Base-by-base conservation (phyloP, 2,797 vertebrate species). In the Argya squamiceps region DNA sequence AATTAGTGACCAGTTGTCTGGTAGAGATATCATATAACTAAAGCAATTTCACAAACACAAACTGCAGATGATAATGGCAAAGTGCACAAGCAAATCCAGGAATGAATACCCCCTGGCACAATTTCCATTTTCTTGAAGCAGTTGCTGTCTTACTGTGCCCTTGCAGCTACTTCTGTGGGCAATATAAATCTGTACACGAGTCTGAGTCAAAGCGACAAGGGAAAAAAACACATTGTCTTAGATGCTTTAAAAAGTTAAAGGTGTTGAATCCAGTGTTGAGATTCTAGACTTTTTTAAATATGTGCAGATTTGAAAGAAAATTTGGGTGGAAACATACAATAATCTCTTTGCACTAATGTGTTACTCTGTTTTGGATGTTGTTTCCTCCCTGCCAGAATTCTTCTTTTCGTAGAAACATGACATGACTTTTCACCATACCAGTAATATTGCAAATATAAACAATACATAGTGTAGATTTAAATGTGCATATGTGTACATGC, bases 311-410 rank as follows among this genome's bases (percentile, higher is more conserved):
- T 88, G 23, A 70, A 86, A 55, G 26, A 32, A 58, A 50, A 13
- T 43, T 85, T 55, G 70, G 5, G 67, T 47, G 16, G 9, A 75
- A 86, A 69, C 17, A 62, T 17, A 15, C 1, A 49, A 65, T 44
- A 83, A 9, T 18, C 2, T 60, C 6, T 84, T 67, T 46, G 16
- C 18, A 37, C 12, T 41, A 26, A 7, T 44, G 12, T 26, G 12
- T 11, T 41, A 29, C 16, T 81, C 9, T 36, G 2, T 58, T 34
- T 36, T 41, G 26, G 12, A 13, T 39, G 19, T 5, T 30, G 11
- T 59, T 82, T 74, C 22, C 21, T 47, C 6, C 24, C 4, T 3
- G 1, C 5, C 1, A 1, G 15, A 7, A 29, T 75, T 22, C 4
- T 47, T 75, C 59, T 89, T 76, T 67, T 39, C 5, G 13, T 3